Evolutionary conservation across 2,797 vertebrate species (phyloP).

Genomic region (Sebastes oblongus): DNA sequence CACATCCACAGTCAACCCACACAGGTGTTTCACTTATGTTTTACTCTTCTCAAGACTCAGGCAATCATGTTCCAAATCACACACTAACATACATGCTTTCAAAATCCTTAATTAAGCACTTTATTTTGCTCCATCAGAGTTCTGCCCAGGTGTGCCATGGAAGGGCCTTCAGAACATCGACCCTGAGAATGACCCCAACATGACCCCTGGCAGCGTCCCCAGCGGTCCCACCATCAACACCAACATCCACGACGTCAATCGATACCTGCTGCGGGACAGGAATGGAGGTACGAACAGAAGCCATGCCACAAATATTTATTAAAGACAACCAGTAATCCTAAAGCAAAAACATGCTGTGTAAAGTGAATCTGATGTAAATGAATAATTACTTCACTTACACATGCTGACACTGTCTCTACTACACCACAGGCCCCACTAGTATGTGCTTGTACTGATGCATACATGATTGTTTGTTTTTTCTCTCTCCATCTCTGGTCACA

Average conservation of each 20-base stretch:
- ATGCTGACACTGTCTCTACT: not conserved
- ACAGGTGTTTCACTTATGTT: no score
- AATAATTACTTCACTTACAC: not conserved
- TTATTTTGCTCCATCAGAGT: constrained; percentile 81
- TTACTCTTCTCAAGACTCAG: no score
- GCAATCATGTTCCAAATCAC: fast-evolving
- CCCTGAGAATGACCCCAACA: constrained; percentile 97
- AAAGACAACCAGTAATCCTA: not conserved
- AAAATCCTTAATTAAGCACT: not conserved
- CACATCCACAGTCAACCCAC: no score
- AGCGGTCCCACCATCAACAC: constrained; percentile 97
- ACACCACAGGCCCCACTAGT: not conserved
- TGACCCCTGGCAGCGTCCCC: constrained; percentile 97
- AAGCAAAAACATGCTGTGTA: not conserved
- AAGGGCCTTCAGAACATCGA: constrained; percentile 99
- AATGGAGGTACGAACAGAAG: constrained; percentile 87
- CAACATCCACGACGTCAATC: constrained; percentile 97
- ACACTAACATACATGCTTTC: not conserved
- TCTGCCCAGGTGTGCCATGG: constrained; percentile 98
- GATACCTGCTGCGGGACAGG: constrained; percentile 93
- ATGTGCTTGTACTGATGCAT: not conserved
- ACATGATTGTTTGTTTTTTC: constrained; percentile 24
- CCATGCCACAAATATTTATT: not conserved
- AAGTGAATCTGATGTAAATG: not conserved
- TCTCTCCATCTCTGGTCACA: constrained; percentile 9